Base-by-base conservation (phyloP, 2,113 vertebrate species). In the Tamias sibiricus region DNA sequence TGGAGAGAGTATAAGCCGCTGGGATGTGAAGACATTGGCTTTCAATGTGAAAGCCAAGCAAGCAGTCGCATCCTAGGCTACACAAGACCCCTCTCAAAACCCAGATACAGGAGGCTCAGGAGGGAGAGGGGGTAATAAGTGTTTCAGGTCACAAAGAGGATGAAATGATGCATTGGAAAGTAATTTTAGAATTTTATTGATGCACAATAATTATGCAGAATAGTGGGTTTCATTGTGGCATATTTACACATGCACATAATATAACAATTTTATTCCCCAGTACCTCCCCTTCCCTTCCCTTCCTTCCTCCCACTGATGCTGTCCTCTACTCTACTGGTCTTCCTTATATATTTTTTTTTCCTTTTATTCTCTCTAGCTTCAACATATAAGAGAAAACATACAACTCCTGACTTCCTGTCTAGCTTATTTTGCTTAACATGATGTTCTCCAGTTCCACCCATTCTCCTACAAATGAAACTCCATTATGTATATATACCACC, bases 131-230 rank as follows among this genome's bases (percentile, higher is more conserved):
- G 8, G 8, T 42, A 91, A 42, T 1, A 44, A 42, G 17, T 12
- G 0, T 72, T 89, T 76, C 35, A 72, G 54, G 22, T 40, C 88
- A 71, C 47, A 32, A 7, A 20, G 37, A 37, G 2, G 17, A 24
- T 74, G 28, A 59, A 89, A 76, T n/a, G 10, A 75, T 52, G 42
- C n/a, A 57, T 32, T 90, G 44, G 42, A 64, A 95, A 77, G 35
- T 24, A 85, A 84, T 26, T 28, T 42, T 72, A 79, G 17, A 6
- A 37, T 13, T 76, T n/a, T 19, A n/a, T 17, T 69, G 4, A n/a
- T n/a, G 35, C 66, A 68, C 14, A 69, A 69, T 69, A 69, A 69
- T 69, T 35, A 69, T 69, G 17, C 32, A n/a, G 66, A 69, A 69
- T 35, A 35, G 35, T 69, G 66, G 66, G 66, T n/a, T 69, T 69